Base-by-base conservation (phyloP, 2,797 vertebrate species). In the Discoglossus pictus region DNA sequence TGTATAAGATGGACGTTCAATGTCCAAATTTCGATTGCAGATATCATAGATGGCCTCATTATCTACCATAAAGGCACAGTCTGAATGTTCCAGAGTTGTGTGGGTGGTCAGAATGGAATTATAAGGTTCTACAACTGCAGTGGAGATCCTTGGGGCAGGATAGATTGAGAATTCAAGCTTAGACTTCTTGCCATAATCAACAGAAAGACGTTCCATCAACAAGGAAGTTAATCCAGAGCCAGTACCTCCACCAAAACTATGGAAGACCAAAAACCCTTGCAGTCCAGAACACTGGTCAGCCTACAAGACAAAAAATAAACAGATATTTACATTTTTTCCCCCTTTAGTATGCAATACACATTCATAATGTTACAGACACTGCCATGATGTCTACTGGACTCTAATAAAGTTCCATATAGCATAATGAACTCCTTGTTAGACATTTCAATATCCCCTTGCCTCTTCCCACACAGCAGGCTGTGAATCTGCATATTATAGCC, bases 31-130 rank as follows among this genome's bases (percentile, higher is more conserved):
- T 39, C 93, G 83, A 7, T 92, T 89, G 79, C 95, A 98, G 79
- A 98, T 96, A 72, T 98, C 93, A 0, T 96, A 98, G 83, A 96
- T 96, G 75, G 94, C 95, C 75, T 97, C 93, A 0, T 98, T 97
- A 81, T 98, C 94, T 24, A 97, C 95, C 92, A 97, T 95, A 85
- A 97, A 98, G 75, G 93, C 93, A 12, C 95, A 98, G 76, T 98
- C 95, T 0, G 94, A 96, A 79, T 97, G 94, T 79, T 97, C 95
- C 60, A 98, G 76, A 11, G 95, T 98, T 70, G 94, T 95, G 80
- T 97, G 94, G 2, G 95, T 97, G 75, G 95, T 97, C 73, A 98
- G 87, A 80, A 98, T 94, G 76, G 96, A 92, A 84, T 97, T 97
- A 77, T 97, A 97, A 0, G 95, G 94, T 79, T 98, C 94, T 55